These are phyloP conservation scores for Musca vetustissima DNA, from an alignment of 1,140 invertebrate species.

Conservation along the genomic window DNA sequence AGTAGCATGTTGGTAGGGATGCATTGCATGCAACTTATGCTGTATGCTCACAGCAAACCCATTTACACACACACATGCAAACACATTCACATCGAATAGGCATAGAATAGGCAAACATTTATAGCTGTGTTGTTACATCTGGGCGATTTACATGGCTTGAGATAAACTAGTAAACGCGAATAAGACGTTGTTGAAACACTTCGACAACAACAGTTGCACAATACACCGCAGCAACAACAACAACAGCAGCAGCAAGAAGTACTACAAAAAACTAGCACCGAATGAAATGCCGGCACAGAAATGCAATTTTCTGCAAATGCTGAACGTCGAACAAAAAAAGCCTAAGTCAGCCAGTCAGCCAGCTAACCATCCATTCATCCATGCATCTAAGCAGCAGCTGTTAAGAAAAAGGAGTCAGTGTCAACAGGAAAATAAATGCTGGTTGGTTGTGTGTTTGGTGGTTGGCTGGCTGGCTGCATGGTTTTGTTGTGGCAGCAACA, in stretches of 20 bases:
- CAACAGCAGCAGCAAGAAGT: too few species aligned
- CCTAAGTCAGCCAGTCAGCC: background rate
- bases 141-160: background rate
- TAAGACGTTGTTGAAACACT: constrained; percentile 9
- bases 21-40: too few species aligned
- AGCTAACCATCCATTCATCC: background rate
- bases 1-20: too few species aligned
- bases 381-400: background rate
- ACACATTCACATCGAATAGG: too few species aligned
- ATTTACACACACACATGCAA: too few species aligned
- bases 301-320: constrained; percentile 3
- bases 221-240: background rate
- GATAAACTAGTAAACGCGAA: constrained; percentile 17
- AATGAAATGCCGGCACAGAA: background rate
- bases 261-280: background rate
- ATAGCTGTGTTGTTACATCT: background rate
- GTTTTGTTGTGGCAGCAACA: background rate
- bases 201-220: background rate
- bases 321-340: too few species aligned
- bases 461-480: too few species aligned
- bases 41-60: too few species aligned
- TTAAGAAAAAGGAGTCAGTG: constrained; percentile 21
- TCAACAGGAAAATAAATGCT: constrained; percentile 13
- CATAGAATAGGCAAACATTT: background rate
- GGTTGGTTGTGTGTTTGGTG: too few species aligned